Percentiles rank a stretch among this genome's conserved stretches.
phyloP scores from a whole-genome alignment of 2,888 invertebrate species.

The Tenthredo mesomela region DNA sequence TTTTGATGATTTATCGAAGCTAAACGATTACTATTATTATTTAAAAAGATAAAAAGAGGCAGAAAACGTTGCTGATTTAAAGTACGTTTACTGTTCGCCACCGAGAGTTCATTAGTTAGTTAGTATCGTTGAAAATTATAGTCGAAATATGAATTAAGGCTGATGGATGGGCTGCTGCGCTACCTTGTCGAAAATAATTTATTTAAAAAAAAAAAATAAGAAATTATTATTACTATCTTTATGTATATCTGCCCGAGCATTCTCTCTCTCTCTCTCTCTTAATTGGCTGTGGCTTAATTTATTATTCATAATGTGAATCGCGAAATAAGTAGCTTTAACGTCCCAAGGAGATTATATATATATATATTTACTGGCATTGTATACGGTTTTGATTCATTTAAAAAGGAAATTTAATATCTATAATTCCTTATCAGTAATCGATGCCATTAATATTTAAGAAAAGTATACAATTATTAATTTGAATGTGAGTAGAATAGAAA shows the following conservation, averaged over 20 bases:
- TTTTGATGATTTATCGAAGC: not conserved
- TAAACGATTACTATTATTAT: constrained; percentile 3
- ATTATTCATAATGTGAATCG: constrained; percentile 46
- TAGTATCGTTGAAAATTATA: constrained; percentile 7
- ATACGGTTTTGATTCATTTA: not conserved
- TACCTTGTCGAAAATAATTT: constrained; percentile 10
- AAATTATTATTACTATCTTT: constrained; percentile 35
- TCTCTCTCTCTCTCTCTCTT: constrained; percentile 42
- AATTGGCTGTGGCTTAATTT: constrained; percentile 61
- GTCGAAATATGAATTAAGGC: constrained; percentile 39
- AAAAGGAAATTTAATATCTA: constrained; percentile 2
- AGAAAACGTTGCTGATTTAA: constrained; percentile 1
- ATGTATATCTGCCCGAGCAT: constrained; percentile 49
- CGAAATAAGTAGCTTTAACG: constrained; percentile 22
- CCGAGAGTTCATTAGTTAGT: constrained; percentile 44
- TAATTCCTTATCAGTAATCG: constrained; percentile 2
- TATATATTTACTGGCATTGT: not conserved
- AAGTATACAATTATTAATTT: constrained; percentile 6
- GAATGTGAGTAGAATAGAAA: not conserved
- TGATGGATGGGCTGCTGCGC: constrained; percentile 40
- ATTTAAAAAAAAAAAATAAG: not conserved
- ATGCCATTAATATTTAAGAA: constrained; percentile 21
- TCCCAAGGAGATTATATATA: constrained; percentile 41
- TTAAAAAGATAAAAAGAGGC: not conserved
- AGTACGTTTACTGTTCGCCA: constrained; percentile 15